Conservation (phyloP, 2,888 invertebrate genomes). For the Calliopum simillimum region DNA sequence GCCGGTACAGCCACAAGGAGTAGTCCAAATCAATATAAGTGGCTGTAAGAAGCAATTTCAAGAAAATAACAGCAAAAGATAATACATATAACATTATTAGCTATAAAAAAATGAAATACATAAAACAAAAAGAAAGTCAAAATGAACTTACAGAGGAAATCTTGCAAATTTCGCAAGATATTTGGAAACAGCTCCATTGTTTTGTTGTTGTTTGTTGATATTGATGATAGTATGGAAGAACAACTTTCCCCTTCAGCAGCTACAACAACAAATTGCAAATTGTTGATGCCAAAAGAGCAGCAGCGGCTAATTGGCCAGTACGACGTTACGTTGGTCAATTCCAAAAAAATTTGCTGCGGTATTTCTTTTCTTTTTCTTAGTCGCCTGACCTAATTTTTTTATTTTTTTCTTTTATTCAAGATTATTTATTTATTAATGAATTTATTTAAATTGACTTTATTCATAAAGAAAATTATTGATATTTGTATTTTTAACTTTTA, state of each 20-base stretch:
- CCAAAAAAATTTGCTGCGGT: no score
- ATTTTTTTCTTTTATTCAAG: neutral
- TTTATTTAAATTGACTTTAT: neutral
- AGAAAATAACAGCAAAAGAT: neutral
- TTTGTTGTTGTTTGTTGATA: neutral
- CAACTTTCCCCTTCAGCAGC: neutral
- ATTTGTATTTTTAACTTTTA: slow-evolving; percentile 6
- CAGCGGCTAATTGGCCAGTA: no score
- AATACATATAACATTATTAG: neutral
- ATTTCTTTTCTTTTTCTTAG: neutral
- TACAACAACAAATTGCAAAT: no score
- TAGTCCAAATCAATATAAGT: slow-evolving; percentile 86
- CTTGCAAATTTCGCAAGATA: slow-evolving; percentile 52
- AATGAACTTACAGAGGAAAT: slow-evolving; percentile 57
- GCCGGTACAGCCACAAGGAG: slow-evolving; percentile 86
- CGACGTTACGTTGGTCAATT: no score
- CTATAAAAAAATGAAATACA: neutral
- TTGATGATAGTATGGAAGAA: no score
- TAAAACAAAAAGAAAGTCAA: neutral
- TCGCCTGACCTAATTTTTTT: slow-evolving; percentile 5
- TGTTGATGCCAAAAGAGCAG: no score
- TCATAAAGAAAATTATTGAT: neutral
- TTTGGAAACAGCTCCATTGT: slow-evolving; percentile 59
- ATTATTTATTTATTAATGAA: slow-evolving; percentile 8
- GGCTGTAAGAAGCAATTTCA: slow-evolving; percentile 70